Conservation (phyloP, 37 sponge, comb jelly and placozoan species). For the Spongilla lacustris region DNA sequence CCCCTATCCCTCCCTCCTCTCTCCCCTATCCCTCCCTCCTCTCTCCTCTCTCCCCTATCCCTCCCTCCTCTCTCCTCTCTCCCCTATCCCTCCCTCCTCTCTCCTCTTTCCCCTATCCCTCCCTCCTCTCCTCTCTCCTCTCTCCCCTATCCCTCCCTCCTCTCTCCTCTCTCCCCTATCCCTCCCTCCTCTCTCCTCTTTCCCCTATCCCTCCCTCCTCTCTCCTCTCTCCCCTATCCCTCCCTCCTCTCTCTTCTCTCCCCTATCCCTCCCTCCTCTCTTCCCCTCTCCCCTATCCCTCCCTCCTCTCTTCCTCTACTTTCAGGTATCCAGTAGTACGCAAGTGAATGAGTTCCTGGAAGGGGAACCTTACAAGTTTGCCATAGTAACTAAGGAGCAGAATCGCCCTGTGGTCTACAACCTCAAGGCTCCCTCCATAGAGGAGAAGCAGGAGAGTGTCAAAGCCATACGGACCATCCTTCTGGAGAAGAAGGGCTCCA, state of each 20-base stretch:
- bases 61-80: too few relatives aligned
- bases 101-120: too few relatives aligned
- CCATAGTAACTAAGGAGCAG: constrained; percentile 46
- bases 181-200: too few relatives aligned
- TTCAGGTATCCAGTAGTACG: constrained; percentile 26
- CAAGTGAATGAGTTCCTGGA: constrained; percentile 48
- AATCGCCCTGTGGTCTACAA: neutral
- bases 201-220: neutral
- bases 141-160: constrained; percentile 6
- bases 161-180: too few relatives aligned
- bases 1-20: neutral
- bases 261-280: neutral
- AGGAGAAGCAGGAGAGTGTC: constrained; percentile 46
- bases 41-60: neutral
- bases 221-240: neutral
- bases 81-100: too few relatives aligned
- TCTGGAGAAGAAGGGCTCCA: neutral
- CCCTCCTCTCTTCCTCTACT: neutral
- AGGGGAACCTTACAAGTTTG: constrained; percentile 64
- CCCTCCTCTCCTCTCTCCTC: neutral
- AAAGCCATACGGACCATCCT: constrained; percentile 19
- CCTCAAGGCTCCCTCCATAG: constrained; percentile 21
- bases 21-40: too few relatives aligned
- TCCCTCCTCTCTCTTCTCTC: too few relatives aligned
- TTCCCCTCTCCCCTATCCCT: neutral